Conservation (phyloP, 2,797 vertebrate genomes). For the Pogoniulus pusillus region DNA sequence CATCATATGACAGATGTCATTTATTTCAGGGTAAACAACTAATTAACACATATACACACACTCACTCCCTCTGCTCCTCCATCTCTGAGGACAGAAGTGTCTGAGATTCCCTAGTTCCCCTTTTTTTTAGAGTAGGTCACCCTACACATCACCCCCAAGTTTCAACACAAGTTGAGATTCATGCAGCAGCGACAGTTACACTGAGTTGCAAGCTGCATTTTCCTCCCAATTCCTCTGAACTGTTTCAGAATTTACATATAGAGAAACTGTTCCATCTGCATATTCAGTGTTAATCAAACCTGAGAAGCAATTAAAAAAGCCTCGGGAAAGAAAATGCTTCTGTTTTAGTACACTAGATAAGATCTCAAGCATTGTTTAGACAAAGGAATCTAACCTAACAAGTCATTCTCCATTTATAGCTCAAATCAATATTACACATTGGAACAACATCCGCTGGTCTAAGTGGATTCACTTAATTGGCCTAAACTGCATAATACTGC, state of each 20-base stretch:
- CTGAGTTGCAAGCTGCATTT: neutral
- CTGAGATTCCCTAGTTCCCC: conserved; percentile 22
- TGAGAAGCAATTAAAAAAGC: neutral
- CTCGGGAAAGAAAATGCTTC: neutral
- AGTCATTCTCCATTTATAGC: conserved; percentile 51
- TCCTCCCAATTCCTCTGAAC: neutral
- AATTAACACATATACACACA: conserved; percentile 56
- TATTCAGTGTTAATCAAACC: neutral
- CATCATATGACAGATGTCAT: conserved; percentile 37
- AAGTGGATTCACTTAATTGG: conserved; percentile 71
- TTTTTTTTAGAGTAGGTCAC: conserved; percentile 25
- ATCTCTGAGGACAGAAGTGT: neutral
- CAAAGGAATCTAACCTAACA: conserved; percentile 62
- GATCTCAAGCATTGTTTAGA: conserved; percentile 10
- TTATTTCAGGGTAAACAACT: conserved; percentile 42
- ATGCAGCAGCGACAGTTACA: neutral
- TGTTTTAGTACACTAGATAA: conserved; percentile 42
- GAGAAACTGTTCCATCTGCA: neutral
- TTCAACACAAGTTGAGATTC: conserved; percentile 2
- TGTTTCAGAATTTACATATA: neutral
- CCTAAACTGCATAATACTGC: conserved; percentile 56
- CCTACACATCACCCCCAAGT: neutral
- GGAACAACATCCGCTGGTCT: conserved; percentile 46
- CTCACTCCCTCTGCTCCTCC: neutral
- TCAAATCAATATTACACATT: conserved; percentile 66